Conservation (phyloP, 1,140 invertebrate genomes). For the Lepidurus arcticus region DNA sequence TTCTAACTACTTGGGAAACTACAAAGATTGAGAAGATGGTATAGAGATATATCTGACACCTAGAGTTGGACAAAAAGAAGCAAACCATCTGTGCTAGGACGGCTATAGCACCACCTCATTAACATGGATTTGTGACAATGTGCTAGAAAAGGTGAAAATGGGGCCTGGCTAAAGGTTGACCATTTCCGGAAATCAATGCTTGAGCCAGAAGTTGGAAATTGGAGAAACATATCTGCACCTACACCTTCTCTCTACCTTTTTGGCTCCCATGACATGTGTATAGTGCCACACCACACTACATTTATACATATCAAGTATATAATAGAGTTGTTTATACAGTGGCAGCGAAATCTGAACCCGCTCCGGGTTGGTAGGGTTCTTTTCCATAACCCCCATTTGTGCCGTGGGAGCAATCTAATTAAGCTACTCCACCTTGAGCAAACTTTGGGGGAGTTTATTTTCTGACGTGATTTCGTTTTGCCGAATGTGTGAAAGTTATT, state of each 20-base stretch:
- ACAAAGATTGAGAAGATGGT: neutral
- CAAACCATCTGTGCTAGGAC: neutral
- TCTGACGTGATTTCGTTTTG: neutral
- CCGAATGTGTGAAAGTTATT: neutral
- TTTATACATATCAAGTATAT: neutral
- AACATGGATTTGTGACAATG: neutral
- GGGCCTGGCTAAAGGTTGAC: neutral
- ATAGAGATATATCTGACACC: neutral
- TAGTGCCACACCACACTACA: neutral
- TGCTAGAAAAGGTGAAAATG: neutral
- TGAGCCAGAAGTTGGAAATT: neutral
- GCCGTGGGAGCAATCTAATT: conserved; percentile 8
- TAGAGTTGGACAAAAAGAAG: neutral
- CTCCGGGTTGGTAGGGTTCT: too few relatives aligned
- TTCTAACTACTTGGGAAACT: too few relatives aligned
- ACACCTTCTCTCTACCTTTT: neutral
- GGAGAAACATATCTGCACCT: neutral
- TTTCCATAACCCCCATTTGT: neutral
- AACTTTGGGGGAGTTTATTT: neutral
- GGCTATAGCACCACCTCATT: neutral
- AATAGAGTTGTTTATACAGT: neutral
- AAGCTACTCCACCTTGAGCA: conserved; percentile 9
- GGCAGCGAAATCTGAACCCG: too few relatives aligned
- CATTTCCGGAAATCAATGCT: neutral
- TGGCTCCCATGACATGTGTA: neutral